Evolutionary conservation across 2,113 vertebrate genomes (phyloP).

Genomic region (Cheirogaleus medius): DNA sequence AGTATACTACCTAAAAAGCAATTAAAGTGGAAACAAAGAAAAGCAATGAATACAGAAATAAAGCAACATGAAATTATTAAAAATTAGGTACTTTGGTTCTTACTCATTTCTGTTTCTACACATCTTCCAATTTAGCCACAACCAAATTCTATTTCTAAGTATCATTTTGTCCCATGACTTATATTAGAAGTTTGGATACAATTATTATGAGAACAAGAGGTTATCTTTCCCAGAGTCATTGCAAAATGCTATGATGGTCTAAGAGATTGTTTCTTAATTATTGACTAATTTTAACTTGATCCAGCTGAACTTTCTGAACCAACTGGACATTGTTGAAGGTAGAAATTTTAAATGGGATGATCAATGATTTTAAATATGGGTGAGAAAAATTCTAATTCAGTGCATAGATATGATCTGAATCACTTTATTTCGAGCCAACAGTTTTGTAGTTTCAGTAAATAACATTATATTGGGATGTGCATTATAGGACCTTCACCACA

Average conservation of each 20-base stretch:
- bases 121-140: background rate
- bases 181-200: slow-evolving; percentile 25
- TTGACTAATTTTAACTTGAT: slow-evolving; percentile 51
- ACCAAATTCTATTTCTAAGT: background rate
- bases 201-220: slow-evolving; percentile 9
- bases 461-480: background rate
- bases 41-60: background rate
- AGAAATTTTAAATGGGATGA: background rate
- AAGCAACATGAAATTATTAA: background rate
- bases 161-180: slow-evolving; percentile 48
- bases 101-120: background rate
- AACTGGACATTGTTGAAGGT: background rate
- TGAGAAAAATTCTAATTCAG: background rate
- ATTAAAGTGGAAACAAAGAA: background rate
- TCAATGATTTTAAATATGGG: background rate
- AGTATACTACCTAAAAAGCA: background rate
- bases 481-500: background rate
- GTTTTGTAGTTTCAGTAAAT: background rate
- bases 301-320: background rate
- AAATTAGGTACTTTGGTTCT: slow-evolving; percentile 17
- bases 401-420: background rate
- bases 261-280: background rate
- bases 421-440: background rate
- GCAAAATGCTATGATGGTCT: slow-evolving; percentile 1
- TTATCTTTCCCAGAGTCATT: slow-evolving; percentile 21